Conservation (phyloP, 2,113 vertebrate genomes). For the Morone saxatilis region DNA sequence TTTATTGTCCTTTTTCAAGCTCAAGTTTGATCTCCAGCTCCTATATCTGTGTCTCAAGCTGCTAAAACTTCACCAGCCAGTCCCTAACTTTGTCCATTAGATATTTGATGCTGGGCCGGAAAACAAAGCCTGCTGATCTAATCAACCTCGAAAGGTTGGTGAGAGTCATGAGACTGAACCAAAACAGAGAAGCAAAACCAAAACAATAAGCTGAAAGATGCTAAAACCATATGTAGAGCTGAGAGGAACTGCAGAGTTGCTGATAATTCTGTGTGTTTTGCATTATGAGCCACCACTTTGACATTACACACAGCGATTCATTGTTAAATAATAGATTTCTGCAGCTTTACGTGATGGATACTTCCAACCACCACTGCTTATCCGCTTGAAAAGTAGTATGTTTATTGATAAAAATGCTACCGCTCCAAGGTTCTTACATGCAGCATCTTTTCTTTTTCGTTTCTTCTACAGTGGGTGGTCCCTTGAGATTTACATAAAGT, state of each 20-base stretch:
- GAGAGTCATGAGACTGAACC: no score
- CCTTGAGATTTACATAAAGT: constrained; percentile 12
- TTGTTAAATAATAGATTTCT: background rate
- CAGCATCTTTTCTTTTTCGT: background rate
- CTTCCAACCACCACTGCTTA: background rate
- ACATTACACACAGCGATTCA: no score
- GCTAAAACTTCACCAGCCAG: no score
- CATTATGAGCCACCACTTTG: no score
- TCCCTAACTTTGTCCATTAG: background rate
- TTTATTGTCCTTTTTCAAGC: no score
- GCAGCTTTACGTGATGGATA: background rate
- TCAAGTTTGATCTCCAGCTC: no score
- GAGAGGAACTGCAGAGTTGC: background rate
- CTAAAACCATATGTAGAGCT: background rate
- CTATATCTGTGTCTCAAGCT: no score
- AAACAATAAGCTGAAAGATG: no score
- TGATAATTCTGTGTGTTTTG: background rate
- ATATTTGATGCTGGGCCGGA: background rate
- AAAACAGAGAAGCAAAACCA: no score
- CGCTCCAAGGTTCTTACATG: background rate
- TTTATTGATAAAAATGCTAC: background rate
- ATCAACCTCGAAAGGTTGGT: no score
- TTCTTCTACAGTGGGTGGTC: background rate
- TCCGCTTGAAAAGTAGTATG: background rate
- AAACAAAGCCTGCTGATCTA: no score